Evolutionary conservation across 2,797 vertebrate genomes (phyloP).

Genomic region (Lophius americanus): DNA sequence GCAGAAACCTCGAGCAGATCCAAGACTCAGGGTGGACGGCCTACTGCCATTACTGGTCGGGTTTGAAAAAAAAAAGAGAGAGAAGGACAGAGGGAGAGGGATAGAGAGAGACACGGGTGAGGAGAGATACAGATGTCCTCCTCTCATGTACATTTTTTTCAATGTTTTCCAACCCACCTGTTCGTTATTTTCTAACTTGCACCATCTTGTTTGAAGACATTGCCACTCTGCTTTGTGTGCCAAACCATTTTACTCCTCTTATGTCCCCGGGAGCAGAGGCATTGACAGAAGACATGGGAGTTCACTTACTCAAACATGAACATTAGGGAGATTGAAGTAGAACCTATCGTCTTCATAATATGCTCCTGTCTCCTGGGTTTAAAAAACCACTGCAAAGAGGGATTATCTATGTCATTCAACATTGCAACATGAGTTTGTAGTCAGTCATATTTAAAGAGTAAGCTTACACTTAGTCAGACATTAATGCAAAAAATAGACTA

Average conservation of each 20-base stretch:
- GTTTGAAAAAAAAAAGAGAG: too few relatives aligned
- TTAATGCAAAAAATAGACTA: conserved; percentile 54
- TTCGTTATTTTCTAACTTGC: conserved; percentile 26
- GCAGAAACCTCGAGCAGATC: too few relatives aligned
- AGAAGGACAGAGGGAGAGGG: too few relatives aligned
- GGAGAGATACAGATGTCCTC: conserved; percentile 1
- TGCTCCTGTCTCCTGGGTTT: conserved; percentile 43
- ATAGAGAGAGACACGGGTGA: too few relatives aligned
- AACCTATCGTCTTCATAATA: conserved; percentile 53
- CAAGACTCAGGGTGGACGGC: too few relatives aligned
- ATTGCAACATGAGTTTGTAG: conserved; percentile 48
- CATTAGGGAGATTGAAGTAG: conserved; percentile 53
- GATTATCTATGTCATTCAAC: conserved; percentile 56
- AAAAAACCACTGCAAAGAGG: conserved; percentile 52
- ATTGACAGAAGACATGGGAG: conserved; percentile 64
- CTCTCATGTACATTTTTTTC: conserved; percentile 15
- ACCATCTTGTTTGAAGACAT: conserved; percentile 15
- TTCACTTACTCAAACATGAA: conserved; percentile 63
- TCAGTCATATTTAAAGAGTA: conserved; percentile 56
- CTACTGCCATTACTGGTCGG: too few relatives aligned
- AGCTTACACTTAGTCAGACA: conserved; percentile 37
- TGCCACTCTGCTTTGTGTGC: conserved; percentile 31
- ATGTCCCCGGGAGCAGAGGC: conserved; percentile 42
- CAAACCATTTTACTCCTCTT: conserved; percentile 51
- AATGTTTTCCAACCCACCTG: conserved; percentile 46